Evolutionary conservation across 2,113 vertebrate genomes (phyloP), one percentile per base, ranked within the genome.

Genomic region (Ploceus nigricollis): DNA sequence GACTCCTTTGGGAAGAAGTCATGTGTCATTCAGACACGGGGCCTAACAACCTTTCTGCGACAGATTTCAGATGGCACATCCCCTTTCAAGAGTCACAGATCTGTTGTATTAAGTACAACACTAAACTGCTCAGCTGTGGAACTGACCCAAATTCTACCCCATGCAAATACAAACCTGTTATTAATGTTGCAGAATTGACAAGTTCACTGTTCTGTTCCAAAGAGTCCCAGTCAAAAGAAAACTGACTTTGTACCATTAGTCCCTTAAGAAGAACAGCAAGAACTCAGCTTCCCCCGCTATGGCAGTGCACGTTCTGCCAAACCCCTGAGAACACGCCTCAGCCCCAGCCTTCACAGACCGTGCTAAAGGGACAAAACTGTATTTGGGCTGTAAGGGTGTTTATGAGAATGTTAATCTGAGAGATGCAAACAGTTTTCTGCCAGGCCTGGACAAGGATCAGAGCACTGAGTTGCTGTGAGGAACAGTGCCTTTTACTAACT

Each of bases 301-400:
- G 15, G 42, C 65, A 79, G 31, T 1, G 20, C 18, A 17, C 0
- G 4, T 21, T 57, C 45, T 37, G 33, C 48, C 53, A 53, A 6
- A 6, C 6, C 40, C 30, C 40, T 2, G 9, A 31, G 72, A 89
- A 64, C 11, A 51, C 0, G 0, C 13, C 33, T 72, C 37, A 61
- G 71, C 20, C 13, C 4, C 66, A 57, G 35, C 31, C 71, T 66
- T 50, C 66, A 85, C 14, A 78, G 53, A 37, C 40, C 37, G 13
- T 6, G 6, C 48, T 3, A 17, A 31, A 57, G 18, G 20, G 31
- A 82, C 15, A n/a, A 21, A 70, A 28, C 15, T 1, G 0, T 3
- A 18, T 39, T 37, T 57, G 61, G 23, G 25, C 48, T 69, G 56
- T 48, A 53, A 13, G 9, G 9, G 31, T 24, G 14, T 11, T 48